phyloP scores from a whole-genome alignment of 1,140 invertebrate genomes.

The Vollenhovia emeryi region DNA sequence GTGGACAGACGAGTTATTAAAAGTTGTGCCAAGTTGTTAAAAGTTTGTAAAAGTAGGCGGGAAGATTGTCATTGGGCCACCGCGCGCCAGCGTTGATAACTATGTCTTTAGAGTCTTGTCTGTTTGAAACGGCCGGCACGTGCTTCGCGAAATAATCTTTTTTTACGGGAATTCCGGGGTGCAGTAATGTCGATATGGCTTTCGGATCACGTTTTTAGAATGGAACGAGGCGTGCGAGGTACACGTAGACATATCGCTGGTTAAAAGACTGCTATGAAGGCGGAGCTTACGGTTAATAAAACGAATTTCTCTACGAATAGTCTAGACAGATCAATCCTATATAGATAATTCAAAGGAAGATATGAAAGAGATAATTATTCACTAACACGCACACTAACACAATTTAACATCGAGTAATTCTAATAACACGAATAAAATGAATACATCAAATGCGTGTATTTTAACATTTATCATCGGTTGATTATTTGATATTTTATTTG shows the following conservation, averaged over 20 bases:
- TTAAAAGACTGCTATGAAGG: conserved; percentile 20
- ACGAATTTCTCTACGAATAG: not conserved
- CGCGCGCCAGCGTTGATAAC: conserved; percentile 19
- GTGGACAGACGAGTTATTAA: conserved; percentile 60
- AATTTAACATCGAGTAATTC: not conserved
- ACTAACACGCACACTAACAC: not conserved
- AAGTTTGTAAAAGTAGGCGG: conserved; percentile 44
- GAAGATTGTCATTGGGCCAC: not conserved
- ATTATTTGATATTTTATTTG: not conserved
- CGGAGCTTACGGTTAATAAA: conserved; percentile 11
- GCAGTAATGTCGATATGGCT: not conserved
- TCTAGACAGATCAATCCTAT: not conserved
- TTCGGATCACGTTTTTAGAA: conserved; percentile 48
- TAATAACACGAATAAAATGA: not conserved
- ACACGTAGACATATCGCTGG: conserved; percentile 16
- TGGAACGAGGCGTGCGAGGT: not conserved
- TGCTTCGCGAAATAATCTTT: conserved; percentile 9
- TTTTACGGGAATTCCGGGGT: not conserved
- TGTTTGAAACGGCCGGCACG: conserved; percentile 36
- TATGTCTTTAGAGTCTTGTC: conserved; percentile 12
- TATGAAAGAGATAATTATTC: not conserved
- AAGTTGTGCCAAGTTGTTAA: conserved; percentile 64
- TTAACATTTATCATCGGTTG: not conserved
- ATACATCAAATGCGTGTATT: not conserved
- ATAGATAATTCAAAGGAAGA: not conserved